Evolutionary conservation across 2,888 invertebrate genomes (phyloP).

Genomic region (Agrilus mali): DNA sequence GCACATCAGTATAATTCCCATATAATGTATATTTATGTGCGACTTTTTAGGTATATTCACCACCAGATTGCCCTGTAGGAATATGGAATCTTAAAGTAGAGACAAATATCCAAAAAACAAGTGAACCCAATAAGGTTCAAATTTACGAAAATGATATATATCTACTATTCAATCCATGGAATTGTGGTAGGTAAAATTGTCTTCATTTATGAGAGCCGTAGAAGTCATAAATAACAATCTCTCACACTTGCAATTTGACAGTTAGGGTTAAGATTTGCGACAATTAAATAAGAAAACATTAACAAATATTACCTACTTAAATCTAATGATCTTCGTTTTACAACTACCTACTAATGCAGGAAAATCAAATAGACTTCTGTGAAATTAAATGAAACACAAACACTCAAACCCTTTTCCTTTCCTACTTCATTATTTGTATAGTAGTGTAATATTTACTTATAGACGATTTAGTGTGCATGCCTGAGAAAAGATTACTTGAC

Average conservation of each 20-base stretch:
- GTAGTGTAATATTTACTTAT: constrained; percentile 11
- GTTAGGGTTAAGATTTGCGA: too few relatives aligned
- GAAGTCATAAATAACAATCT: too few relatives aligned
- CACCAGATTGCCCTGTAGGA: constrained; percentile 52
- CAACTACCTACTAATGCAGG: too few relatives aligned
- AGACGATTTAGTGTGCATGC: constrained; percentile 71
- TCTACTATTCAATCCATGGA: constrained; percentile 75
- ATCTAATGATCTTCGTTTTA: too few relatives aligned
- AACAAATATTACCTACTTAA: too few relatives aligned
- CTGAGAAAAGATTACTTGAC: constrained; percentile 51
- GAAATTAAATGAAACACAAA: too few relatives aligned
- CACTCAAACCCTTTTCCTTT: background rate
- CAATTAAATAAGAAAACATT: too few relatives aligned
- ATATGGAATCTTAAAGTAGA: constrained; percentile 54
- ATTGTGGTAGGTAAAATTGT: constrained; percentile 45
- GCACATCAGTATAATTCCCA: too few relatives aligned
- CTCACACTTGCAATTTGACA: too few relatives aligned
- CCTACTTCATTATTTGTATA: background rate
- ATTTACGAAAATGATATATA: constrained; percentile 57
- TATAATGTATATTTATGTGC: too few relatives aligned
- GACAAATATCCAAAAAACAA: constrained; percentile 37
- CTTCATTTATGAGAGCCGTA: too few relatives aligned
- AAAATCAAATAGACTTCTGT: too few relatives aligned
- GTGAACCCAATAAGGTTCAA: constrained; percentile 34
- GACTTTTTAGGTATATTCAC: constrained; percentile 45